These are phyloP conservation scores for Sphenodon punctatus DNA, from an alignment of 2,797 vertebrate species.

Conservation along the genomic window DNA sequence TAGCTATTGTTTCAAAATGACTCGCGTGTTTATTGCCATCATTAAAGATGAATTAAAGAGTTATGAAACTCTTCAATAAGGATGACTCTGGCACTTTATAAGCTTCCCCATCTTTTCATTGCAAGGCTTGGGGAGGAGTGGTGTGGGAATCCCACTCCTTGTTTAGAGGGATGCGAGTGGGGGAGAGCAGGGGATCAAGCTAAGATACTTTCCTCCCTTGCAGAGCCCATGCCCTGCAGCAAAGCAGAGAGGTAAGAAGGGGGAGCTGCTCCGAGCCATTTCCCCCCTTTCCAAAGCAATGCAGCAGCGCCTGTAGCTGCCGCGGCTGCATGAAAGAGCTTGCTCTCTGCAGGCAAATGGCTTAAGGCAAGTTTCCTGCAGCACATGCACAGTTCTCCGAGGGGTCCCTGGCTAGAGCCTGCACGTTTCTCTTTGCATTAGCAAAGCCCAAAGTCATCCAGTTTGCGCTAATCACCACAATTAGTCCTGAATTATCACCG, in stretches of 20 bases:
- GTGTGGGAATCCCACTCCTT: no score
- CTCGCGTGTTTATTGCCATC: conserved; percentile 76
- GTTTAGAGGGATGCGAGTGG: no score
- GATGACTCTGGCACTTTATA: conserved; percentile 66
- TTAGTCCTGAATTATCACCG: conserved; percentile 97
- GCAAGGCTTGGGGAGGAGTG: no score
- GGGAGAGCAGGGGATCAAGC: neutral
- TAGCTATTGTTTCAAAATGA: conserved; percentile 80
- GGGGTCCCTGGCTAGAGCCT: conserved; percentile 80
- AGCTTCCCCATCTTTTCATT: no score
- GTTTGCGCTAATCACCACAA: conserved; percentile 95
- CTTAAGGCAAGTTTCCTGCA: conserved; percentile 64
- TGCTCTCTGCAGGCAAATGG: conserved; percentile 38
- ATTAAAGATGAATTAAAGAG: conserved; percentile 80
- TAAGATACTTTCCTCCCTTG: conserved; percentile 37
- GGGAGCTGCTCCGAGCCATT: neutral
- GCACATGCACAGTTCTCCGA: conserved; percentile 70
- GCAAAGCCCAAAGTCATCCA: conserved; percentile 98
- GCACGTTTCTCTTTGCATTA: conserved; percentile 88
- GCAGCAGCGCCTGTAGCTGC: neutral
- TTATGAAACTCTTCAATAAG: conserved; percentile 78
- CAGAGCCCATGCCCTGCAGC: neutral
- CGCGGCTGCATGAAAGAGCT: neutral
- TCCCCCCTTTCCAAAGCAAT: accelerated
- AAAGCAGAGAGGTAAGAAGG: neutral